Evolutionary conservation across 2,888 invertebrate genomes (phyloP).

Genomic region (Chaetoderma sp.): DNA sequence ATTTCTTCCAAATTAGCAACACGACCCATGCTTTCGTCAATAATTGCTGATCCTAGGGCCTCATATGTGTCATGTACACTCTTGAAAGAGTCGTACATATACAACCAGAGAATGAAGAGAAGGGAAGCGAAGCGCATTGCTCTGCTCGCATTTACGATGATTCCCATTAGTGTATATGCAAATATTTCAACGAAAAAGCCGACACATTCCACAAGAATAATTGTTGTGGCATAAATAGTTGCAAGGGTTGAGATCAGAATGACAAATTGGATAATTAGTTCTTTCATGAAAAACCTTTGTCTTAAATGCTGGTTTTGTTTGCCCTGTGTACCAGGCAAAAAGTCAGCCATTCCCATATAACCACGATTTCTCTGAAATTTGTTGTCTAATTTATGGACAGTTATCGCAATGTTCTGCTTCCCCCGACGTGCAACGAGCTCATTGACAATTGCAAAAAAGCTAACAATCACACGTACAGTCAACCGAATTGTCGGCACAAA

Average conservation of each 20-base stretch:
- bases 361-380: background rate
- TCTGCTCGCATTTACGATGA: conserved; percentile 26
- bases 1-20: conserved; percentile 33
- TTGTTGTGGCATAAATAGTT: conserved; percentile 1
- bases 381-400: background rate
- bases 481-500: background rate
- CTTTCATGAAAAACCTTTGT: background rate
- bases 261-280: background rate
- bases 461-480: background rate
- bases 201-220: conserved; percentile 39
- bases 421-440: background rate
- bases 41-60: conserved; percentile 41
- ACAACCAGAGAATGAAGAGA: conserved; percentile 36
- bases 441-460: background rate
- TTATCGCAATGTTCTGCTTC: background rate
- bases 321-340: background rate
- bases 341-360: background rate
- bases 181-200: conserved; percentile 38
- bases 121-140: conserved; percentile 35
- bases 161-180: conserved; percentile 38
- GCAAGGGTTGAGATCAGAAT: background rate
- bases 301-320: background rate
- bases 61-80: conserved; percentile 45
- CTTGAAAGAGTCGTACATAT: conserved; percentile 43
- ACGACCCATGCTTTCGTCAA: conserved; percentile 23